A percentile compares a stretch with the other conserved stretches of the same genome.
Evolutionary conservation across 2,797 vertebrate genomes (phyloP).

Genomic region (Mus minutoides): DNA sequence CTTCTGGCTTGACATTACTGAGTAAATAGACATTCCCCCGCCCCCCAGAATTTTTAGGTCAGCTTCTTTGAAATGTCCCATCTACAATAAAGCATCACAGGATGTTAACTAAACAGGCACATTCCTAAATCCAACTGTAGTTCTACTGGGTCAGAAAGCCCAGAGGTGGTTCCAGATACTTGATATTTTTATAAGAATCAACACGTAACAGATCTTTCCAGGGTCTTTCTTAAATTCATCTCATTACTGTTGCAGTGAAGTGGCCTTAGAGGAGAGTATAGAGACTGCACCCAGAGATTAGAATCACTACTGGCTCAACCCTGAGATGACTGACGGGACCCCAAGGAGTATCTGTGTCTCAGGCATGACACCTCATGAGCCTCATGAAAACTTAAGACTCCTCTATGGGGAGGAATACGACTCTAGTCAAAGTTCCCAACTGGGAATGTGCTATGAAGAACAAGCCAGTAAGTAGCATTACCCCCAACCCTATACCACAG

Average conservation of each 20-base stretch:
- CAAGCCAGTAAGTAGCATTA: not conserved
- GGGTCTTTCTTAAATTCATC: not conserved
- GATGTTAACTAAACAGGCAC: not conserved
- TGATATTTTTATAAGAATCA: not conserved
- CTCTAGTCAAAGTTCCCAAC: not conserved
- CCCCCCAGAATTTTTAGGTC: not conserved
- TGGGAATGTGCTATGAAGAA: too few species aligned
- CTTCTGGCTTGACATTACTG: not conserved
- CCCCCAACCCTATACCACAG: not conserved
- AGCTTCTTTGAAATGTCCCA: constrained; percentile 6
- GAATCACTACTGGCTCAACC: not conserved
- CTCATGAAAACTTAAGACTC: not conserved
- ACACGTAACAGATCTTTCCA: not conserved
- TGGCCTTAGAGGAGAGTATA: not conserved
- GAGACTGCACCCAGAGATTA: not conserved
- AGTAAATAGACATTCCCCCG: not conserved
- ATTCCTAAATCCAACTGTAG: not conserved
- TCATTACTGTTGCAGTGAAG: not conserved
- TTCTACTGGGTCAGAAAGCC: not conserved
- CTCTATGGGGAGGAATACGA: not conserved
- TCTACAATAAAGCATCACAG: not conserved
- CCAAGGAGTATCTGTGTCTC: not conserved
- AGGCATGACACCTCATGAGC: rapidly evolving
- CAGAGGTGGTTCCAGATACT: not conserved
- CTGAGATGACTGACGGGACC: not conserved